Conservation (phyloP, 2,797 vertebrate species). For the Delichon dasypus region DNA sequence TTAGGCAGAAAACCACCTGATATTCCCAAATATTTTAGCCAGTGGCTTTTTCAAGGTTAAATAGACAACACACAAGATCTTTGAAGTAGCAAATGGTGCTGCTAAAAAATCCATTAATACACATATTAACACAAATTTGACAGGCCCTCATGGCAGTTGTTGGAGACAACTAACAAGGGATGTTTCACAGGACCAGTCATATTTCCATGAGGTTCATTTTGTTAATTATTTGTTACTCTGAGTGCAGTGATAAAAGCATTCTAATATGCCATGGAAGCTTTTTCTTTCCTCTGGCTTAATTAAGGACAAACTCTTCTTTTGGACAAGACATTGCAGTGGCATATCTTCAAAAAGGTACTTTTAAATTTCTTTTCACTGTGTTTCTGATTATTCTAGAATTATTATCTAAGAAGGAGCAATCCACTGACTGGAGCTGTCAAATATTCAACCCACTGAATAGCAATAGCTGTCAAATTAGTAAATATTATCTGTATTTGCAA, state of each 20-base stretch:
- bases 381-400: not conserved
- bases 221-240: constrained; percentile 16
- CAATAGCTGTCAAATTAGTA: constrained; percentile 21
- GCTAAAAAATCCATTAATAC: constrained; percentile 63
- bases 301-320: constrained; percentile 22
- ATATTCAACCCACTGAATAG: not conserved
- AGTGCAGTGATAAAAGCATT: not conserved
- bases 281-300: not conserved
- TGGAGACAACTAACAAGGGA: constrained; percentile 22
- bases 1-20: constrained; percentile 67
- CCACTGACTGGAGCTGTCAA: not conserved
- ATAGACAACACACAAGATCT: constrained; percentile 20
- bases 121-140: constrained; percentile 53
- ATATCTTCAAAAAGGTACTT: not conserved
- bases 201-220: not conserved
- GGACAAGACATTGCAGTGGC: not conserved
- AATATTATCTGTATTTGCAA: not conserved
- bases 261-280: not conserved
- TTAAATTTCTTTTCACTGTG: not conserved
- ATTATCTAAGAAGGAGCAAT: not conserved
- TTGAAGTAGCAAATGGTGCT: constrained; percentile 55
- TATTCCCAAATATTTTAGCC: constrained; percentile 55
- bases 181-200: constrained; percentile 12
- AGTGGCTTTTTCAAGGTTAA: constrained; percentile 66
- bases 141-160: not conserved